Conservation (phyloP, 1,140 invertebrate genomes). For the Muscidifurax raptorellus region DNA sequence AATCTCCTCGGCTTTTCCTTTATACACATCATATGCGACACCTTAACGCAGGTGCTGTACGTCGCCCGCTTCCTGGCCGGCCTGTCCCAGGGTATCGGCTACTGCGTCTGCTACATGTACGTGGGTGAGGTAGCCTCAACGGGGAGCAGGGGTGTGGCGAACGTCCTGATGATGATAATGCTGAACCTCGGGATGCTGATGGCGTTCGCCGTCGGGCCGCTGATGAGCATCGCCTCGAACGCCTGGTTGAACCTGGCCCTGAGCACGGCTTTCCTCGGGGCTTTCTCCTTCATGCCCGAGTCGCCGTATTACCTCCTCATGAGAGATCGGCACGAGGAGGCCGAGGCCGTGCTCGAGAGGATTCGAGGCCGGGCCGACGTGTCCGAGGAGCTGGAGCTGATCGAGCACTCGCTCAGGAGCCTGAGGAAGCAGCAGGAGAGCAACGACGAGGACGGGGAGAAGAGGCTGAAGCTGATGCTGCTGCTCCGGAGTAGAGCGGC, state of each 20-base stretch:
- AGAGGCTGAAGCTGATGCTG: slow-evolving; percentile 78
- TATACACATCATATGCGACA: too few relatives aligned
- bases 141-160: slow-evolving; percentile 79
- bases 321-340: slow-evolving; percentile 47
- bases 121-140: slow-evolving; percentile 80
- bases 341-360: slow-evolving; percentile 56
- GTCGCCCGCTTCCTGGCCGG: slow-evolving; percentile 77
- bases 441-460: slow-evolving; percentile 60
- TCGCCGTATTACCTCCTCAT: slow-evolving; percentile 69
- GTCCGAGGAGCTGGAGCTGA: slow-evolving; percentile 64
- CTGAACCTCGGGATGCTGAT: slow-evolving; percentile 74
- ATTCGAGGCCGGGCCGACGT: slow-evolving; percentile 56
- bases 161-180: slow-evolving; percentile 77
- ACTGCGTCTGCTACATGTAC: slow-evolving; percentile 79
- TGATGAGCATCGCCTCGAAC: slow-evolving; percentile 54
- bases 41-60: slow-evolving; percentile 54
- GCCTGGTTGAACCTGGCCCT: slow-evolving; percentile 62
- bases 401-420: slow-evolving; percentile 73
- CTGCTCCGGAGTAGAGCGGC: slow-evolving; percentile 73
- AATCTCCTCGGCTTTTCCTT: too few relatives aligned
- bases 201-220: slow-evolving; percentile 69
- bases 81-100: slow-evolving; percentile 79
- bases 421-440: slow-evolving; percentile 64
- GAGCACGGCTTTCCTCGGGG: slow-evolving; percentile 64
- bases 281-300: slow-evolving; percentile 74